A percentile compares a stretch with the other conserved stretches of the same genome.
These are phyloP conservation scores for Syngnathoides biaculeatus DNA, from an alignment of 2,113 vertebrate species.

Conservation along the genomic window DNA sequence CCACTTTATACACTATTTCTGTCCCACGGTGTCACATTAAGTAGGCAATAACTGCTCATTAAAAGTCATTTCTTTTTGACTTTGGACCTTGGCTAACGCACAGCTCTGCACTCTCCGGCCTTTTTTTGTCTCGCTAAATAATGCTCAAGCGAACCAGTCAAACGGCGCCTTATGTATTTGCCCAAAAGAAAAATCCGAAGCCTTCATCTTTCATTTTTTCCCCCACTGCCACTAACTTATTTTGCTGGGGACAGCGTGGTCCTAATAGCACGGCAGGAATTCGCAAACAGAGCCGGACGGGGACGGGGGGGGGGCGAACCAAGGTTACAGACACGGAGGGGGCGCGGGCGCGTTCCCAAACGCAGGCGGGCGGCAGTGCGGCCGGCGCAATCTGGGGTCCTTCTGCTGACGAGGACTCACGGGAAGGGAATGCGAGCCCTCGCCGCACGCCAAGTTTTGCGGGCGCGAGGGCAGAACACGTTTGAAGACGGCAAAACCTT, in stretches of 20 bases:
- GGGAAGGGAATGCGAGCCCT: slow-evolving; percentile 61
- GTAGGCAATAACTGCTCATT: slow-evolving; percentile 18
- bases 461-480: slow-evolving; percentile 42
- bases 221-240: slow-evolving; percentile 54
- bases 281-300: slow-evolving; percentile 49
- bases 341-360: slow-evolving; percentile 61
- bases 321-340: slow-evolving; percentile 60
- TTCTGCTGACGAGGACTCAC: slow-evolving; percentile 66
- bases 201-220: slow-evolving; percentile 47
- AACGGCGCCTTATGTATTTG: slow-evolving; percentile 53
- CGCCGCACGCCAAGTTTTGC: slow-evolving; percentile 45
- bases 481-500: slow-evolving; percentile 50
- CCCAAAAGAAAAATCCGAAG: slow-evolving; percentile 40
- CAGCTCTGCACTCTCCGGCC: slow-evolving; percentile 8
- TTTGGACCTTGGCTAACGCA: slow-evolving; percentile 20
- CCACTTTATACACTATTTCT: not conserved
- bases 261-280: slow-evolving; percentile 59
- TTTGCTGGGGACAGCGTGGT: slow-evolving; percentile 63
- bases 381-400: slow-evolving; percentile 69
- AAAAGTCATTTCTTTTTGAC: slow-evolving; percentile 1
- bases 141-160: slow-evolving; percentile 29
- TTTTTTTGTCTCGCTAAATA: slow-evolving; percentile 11
- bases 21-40: not conserved
- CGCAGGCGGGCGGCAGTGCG: slow-evolving; percentile 47
- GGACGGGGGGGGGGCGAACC: slow-evolving; percentile 60